Evolutionary conservation across 2,113 vertebrate genomes (phyloP), one percentile per base, ranked within the genome.

Genomic region (Excalfactoria chinensis): DNA sequence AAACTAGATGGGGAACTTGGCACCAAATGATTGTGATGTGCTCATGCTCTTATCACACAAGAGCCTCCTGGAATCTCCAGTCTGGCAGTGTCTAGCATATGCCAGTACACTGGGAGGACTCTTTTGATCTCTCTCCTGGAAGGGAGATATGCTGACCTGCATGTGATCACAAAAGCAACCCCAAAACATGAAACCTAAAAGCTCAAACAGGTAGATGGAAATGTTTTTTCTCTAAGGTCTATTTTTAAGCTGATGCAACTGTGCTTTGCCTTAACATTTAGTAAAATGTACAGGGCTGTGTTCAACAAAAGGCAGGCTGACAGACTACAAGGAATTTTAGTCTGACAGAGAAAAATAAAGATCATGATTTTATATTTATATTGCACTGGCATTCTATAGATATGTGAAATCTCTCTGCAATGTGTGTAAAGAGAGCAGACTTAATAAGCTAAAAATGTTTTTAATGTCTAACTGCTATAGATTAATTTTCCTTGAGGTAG

Each of bases 361-460:
- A 74, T 55, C 4, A 32, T 19, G 17, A 46, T 76, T 63, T 82
- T 60, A 5, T 32, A 41, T 79, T 87, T 90, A 56, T 3, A 13
- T 44, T 63, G 34, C 26, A 26, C 40, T 34, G 53, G 49, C 43
- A 55, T 62, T 59, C 71, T 64, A 41, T 48, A 43, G 74, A 69
- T 62, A 35, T 8, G 30, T 41, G 84, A 49, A 84, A 79, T 49
- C 13, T 75, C 43, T 43, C 51, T 73, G 46, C 22, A 46, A 6
- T 11, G 21, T 43, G 59, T 76, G 34, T 40, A 73, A 49, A 11
- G 21, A 69, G 74, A 53, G 74, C 14, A 74, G 30, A 81, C 32
- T 80, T 89, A 63, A 87, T 84, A 79, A 82, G 46, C 17, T 63
- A 23, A 64, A 91, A 89, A 86, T 41, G 37, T 28, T 94, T 90